Percentiles rank a stretch among this genome's conserved stretches.
These are phyloP conservation scores for Casuarius casuarius DNA, from an alignment of 2,113 vertebrate genomes.

Conservation along the genomic window DNA sequence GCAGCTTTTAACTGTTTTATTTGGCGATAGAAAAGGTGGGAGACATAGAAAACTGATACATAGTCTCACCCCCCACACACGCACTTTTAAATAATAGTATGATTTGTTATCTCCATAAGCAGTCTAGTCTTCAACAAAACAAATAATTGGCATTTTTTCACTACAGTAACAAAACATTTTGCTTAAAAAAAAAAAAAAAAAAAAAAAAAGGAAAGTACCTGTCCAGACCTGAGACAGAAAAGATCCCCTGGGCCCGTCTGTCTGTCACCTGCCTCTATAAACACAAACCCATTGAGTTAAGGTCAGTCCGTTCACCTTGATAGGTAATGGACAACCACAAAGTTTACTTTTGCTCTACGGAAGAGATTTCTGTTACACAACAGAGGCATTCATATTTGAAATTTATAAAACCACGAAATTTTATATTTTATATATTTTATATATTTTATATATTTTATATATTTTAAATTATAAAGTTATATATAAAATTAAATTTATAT, in stretches of 20 bases:
- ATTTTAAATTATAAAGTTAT: too few relatives aligned
- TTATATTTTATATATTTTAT: too few relatives aligned
- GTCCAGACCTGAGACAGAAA: background rate
- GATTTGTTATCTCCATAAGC: background rate
- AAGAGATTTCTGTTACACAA: background rate
- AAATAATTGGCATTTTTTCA: background rate
- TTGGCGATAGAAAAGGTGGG: background rate
- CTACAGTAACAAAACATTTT: background rate
- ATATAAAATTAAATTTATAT: too few relatives aligned
- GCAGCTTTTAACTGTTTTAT: background rate
- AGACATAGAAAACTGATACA: background rate
- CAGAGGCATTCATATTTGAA: background rate
- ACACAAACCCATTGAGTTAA: background rate
- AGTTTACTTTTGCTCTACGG: background rate
- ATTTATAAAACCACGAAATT: too few relatives aligned
- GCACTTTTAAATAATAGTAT: background rate
- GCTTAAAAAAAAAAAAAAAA: too few relatives aligned
- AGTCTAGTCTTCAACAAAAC: background rate
- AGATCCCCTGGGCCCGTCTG: background rate
- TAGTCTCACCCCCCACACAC: background rate
- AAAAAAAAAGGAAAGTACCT: background rate
- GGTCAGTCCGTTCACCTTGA: background rate
- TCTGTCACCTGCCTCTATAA: background rate
- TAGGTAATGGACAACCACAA: background rate
- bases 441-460: too few relatives aligned